Evolutionary conservation across 2,797 vertebrate species (phyloP), one percentile per base, ranked within the genome.

Genomic region (Carduelis carduelis): DNA sequence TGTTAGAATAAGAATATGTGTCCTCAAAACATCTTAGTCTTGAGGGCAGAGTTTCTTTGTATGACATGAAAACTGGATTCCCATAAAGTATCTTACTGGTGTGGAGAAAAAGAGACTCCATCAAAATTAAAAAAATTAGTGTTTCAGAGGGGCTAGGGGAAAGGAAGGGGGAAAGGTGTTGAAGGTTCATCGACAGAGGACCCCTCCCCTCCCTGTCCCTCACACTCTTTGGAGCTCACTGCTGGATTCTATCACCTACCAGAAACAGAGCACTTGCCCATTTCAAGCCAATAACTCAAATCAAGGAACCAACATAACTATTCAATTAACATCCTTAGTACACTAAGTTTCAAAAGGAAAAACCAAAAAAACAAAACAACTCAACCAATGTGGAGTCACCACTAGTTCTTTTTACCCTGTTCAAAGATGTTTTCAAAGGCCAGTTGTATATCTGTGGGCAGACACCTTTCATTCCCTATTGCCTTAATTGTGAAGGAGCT

Each of bases 31-130:
- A 68, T 35, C 15, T 57, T 56, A 32, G 39, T 60, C 46, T 80
- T 61, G 44, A 93, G 16, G 18, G 26, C 20, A 85, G 37, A 50
- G 20, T 14, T n/a, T 35, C 44, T 66, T 37, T 27, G 14, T 32
- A 34, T 1, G 2, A 7, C 8, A 47, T 14, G 30, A 68, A 71
- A 95, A 81, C 14, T 37, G 50, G 24, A 80, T 21, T 66, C 22
- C 24, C 3, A 0, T 4, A 37, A 79, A 18, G 32, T 32, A 30
- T 50, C n/a, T 68, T 49, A 41, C 0, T 44, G 11, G 11, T 35
- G 8, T 43, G 27, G 39, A 77, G 11, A 87, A 85, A 66, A 16
- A 66, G 2, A 19, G 41, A 66, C 10, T 89, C 17, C 14, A 70
- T 8, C 22, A 83, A 63, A 74, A 55, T 12, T 26, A 1, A 16